Base-by-base conservation (phyloP, 64 coral and sea anemone genomes). In the Anthopleura sola region DNA sequence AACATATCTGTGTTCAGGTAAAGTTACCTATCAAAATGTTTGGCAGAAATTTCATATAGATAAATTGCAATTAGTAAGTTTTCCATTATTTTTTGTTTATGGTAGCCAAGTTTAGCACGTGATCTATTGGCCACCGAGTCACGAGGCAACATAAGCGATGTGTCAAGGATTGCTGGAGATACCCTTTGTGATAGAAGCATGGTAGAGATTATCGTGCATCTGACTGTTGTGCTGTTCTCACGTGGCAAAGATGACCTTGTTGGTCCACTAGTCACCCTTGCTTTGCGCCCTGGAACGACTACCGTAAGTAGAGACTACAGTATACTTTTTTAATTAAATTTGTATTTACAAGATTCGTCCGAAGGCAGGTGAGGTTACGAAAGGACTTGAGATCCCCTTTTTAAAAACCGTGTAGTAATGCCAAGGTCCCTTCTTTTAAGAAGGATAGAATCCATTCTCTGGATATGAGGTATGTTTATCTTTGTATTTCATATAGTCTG, bases 151-250 rank as follows among this genome's bases (percentile, higher is more conserved):
- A 60, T 83, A 6, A 26, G 3, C 29, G 12, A 18, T 38, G 49
- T 83, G 23, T 36, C 34, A 7, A 29, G n/a, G 36, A 13, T 83
- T 21, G 55, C 49, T 58, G 82, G 82, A 54, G 32, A 60, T 55
- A 83, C 20, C n/a, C 16, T 51, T 6, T 60, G 82, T 26, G 82
- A 83, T 49, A 28, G 46, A 38, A 56, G 49, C 32, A 13, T 83
- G 26, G 82, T 60, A 83, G 82, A 83, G 50, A 83, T 83, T 28
- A 49, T 83, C 32, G 19, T 83, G 17, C 82, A 83, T 20, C 82
- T 83, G 0, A 51, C 82, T 56, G 44, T 51, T 36, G 82, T 83
- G 21, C 26, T 83, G 24, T 83, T 36, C n/a, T 54, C 82, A 34
- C 44, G 47, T 31, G 82, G 34, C 17, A 60, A 57, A 18, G 49